Base-by-base conservation (phyloP, 2,113 vertebrate genomes). In the Aptenodytes forsteri region DNA sequence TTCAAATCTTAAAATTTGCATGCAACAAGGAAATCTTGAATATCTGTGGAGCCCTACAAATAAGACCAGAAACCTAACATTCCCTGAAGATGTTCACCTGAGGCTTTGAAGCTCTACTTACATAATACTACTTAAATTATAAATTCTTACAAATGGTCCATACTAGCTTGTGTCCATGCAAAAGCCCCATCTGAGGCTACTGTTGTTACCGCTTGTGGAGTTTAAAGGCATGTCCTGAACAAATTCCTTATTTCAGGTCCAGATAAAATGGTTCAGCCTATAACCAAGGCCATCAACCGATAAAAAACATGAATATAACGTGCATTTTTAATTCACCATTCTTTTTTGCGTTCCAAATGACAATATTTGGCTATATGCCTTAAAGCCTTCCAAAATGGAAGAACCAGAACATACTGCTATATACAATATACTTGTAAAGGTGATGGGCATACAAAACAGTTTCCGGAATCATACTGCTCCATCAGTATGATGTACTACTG, bases 271-370 rank as follows among this genome's bases (percentile, higher is more conserved):
- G 14, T 34, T 58, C 17, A 7, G 44, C 18, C 42, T 55, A 50
- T 5, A 90, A 25, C 15, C 54, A 86, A 77, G 80, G 26, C 26
- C 73, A 73, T 13, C 21, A 54, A 38, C 22, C 42, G 52, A 80
- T n/a, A 69, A 75, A 83, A 55, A 2, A 3, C 34, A 16, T 5
- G 0, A 50, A n/a, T 26, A 38, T 16, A 78, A 61, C 0, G 1
- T 8, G 17, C 30, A 40, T 21, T 34, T 96, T 91, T 38, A 87
- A 78, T 44, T 36, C 5, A 56, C 8, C 7, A 11, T 18, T 78
- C 10, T 36, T 65, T 78, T 65, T 40, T 19, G 2, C 29, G 42
- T 70, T 89, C 70, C 46, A 64, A 18, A 42, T 40, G 34, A 22
- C 30, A 52, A 1, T 29, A 80, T 61, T 30, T 59, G 52, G 10